Base-by-base conservation (phyloP, 2,113 vertebrate species). In the Hypocryptadius cinnamomeus region DNA sequence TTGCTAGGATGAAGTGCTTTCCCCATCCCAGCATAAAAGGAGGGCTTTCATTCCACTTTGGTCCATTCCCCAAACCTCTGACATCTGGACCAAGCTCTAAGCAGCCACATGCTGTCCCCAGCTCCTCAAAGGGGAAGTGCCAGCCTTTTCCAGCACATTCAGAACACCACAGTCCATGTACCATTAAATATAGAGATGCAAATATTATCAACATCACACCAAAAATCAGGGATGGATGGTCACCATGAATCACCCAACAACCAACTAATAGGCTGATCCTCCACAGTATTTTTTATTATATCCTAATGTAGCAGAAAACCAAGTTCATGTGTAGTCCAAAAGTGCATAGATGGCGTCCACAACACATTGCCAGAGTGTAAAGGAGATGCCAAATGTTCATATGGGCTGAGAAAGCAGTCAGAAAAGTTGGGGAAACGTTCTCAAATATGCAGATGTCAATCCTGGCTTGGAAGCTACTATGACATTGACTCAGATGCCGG, bases 201-300 rank as follows among this genome's bases (percentile, higher is more conserved):
- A 87, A 71, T 59, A 63, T 17, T 54, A 44, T 17, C 57, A 68
- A 21, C 10, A 53, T 37, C 27, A 40, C 28, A 11, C 22, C n/a
- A 2, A 61, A 71, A 77, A 31, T 37, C 25, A 45, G 1, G 3
- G 44, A 48, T n/a, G 3, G 44, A 48, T n/a, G 21, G 13, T 69
- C 57, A 68, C 16, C 39, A 60, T 0, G 1, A 59, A 24, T 8
- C 6, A 12, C 18, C 8, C 57, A 42, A 63, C 7, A 72, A 37
- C 5, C 30, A 64, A 15, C 9, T 9, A n/a, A 31, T 0, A 1
- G 6, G 7, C 5, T 40, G 11, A 60, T 25, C 17, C 5, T n/a
- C 19, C 13, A 14, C 0, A 8, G 40, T 7, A 60, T 18, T 81
- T 54, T 73, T 40, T 44, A 5, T 25, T 45, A 11, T 0, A 1